phyloP scores from a whole-genome alignment of 2,113 vertebrate genomes.

The Stegastes partitus region DNA sequence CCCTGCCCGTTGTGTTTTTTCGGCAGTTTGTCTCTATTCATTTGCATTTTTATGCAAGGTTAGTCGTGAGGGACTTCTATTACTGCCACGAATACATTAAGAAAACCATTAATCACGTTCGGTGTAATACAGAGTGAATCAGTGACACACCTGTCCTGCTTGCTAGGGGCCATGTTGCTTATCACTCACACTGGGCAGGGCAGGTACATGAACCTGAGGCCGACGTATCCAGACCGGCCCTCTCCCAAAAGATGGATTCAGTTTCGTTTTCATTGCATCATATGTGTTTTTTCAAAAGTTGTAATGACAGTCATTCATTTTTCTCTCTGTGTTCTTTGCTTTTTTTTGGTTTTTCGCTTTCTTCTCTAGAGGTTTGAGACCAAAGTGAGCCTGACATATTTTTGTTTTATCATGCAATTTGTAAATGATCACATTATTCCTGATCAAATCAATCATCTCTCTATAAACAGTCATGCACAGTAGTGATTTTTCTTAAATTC shows the following conservation, averaged over 20 bases:
- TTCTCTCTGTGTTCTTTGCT: not conserved
- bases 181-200: conserved; percentile 64
- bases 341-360: not conserved
- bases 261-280: conserved; percentile 17
- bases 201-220: conserved; percentile 57
- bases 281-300: conserved; percentile 15
- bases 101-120: conserved; percentile 84
- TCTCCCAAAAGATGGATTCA: conserved; percentile 38
- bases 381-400: not conserved
- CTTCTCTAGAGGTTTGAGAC: conserved; percentile 3
- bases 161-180: conserved; percentile 58
- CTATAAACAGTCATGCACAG: conserved; percentile 23
- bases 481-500: conserved; percentile 20
- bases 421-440: conserved; percentile 17
- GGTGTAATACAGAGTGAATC: conserved; percentile 76
- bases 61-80: conserved; percentile 80
- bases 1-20: conserved; percentile 74
- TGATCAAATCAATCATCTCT: conserved; percentile 16
- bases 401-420: not conserved
- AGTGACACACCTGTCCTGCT: conserved; percentile 76
- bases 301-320: not conserved
- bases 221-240: conserved; percentile 39
- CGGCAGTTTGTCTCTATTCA: conserved; percentile 76
- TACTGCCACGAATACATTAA: conserved; percentile 82
- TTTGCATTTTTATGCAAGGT: conserved; percentile 87